Evolutionary conservation across 2,888 invertebrate genomes (phyloP), one percentile per base, ranked within the genome.

Genomic region (Eudemis profundana): DNA sequence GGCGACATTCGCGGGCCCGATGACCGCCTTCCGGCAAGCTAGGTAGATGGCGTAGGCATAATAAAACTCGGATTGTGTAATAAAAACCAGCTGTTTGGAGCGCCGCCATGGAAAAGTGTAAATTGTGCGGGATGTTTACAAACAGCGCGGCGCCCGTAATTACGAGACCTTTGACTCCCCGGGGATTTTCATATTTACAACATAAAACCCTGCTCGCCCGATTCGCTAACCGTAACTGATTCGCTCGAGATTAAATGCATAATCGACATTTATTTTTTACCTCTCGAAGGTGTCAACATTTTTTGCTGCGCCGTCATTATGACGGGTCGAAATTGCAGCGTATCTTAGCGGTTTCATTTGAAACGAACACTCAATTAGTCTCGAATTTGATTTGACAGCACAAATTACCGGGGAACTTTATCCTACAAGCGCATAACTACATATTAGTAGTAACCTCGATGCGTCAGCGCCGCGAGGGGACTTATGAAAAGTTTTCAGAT

Each of bases 291-390:
- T 85, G 86, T 86, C 83, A 85, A 81, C 74, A 72, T 78, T 87
- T 89, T 90, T 88, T 89, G 84, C 82, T 78, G 85, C 85, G 76
- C 77, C 74, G 84, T 87, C 87, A 87, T 86, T 79, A 87, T 86
- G 89, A 88, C 82, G 78, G 82, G 74, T 78, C 80, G 72, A 81
- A 86, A 81, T 86, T 85, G 87, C 85, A 86, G 49, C 73, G 74
- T 82, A 82, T 78, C 79, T 78, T 69, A 80, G 83, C 78, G 85
- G 81, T 81, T 74, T 74, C 78, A 74, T 78, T 84, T 78, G 80
- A 73, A 76, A 74, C 79, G 78, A 82, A 85, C 81, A 80, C 82
- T 84, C 86, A 85, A 89, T 90, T 89, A 88, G 87, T 85, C 86
- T 86, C 70, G 77, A 78, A 82, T 86, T 75, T 76, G 81, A 84